A percentile compares a stretch with the other conserved stretches of the same genome.
phyloP scores from a whole-genome alignment of 2,888 invertebrate genomes.

The Urechis unicinctus region DNA sequence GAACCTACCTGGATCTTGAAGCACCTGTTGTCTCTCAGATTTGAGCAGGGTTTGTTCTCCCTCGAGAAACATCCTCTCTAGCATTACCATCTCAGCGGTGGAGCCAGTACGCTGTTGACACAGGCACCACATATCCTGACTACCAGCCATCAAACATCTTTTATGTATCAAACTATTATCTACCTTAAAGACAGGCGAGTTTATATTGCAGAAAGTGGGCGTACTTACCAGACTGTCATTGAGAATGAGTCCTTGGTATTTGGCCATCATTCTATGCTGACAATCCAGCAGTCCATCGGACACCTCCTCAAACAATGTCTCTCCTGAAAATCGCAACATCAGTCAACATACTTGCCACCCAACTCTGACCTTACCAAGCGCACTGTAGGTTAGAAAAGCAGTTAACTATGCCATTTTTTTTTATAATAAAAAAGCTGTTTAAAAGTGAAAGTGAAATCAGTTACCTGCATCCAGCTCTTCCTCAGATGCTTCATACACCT shows the following conservation, averaged over 20 bases:
- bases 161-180: too few species aligned
- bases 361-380: too few species aligned
- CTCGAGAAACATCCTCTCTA: constrained; percentile 67
- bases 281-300: background rate
- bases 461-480: background rate
- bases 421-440: too few species aligned
- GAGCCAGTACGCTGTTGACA: constrained; percentile 62
- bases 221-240: background rate
- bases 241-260: background rate
- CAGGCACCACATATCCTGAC: background rate
- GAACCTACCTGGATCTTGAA: too few species aligned
- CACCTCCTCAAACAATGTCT: background rate
- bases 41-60: constrained; percentile 65
- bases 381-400: too few species aligned
- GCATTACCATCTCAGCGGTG: constrained; percentile 71
- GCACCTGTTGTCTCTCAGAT: constrained; percentile 34
- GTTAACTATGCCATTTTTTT: too few species aligned
- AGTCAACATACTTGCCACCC: too few species aligned
- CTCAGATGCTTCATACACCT: background rate
- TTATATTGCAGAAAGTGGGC: too few species aligned
- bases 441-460: too few species aligned
- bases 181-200: too few species aligned
- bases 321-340: background rate
- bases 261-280: background rate
- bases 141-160: background rate